These are phyloP conservation scores for Pheosia gnoma DNA, from an alignment of 2,888 invertebrate species.

Conservation along the genomic window DNA sequence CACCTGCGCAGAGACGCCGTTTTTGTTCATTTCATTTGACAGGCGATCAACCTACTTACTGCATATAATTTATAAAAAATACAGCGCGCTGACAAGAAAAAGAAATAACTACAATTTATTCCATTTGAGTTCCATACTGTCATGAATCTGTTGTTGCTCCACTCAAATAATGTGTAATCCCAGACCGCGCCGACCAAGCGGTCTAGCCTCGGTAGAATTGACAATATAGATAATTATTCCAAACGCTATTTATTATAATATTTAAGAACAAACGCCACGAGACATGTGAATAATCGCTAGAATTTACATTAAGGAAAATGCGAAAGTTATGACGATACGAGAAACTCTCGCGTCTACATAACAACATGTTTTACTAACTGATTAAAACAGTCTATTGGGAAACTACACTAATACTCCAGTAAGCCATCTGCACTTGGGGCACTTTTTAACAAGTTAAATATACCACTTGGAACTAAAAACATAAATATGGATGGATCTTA, in stretches of 20 bases:
- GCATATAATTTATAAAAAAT: too few relatives aligned
- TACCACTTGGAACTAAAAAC: too few relatives aligned
- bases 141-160: conserved; percentile 57
- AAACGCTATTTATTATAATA: conserved; percentile 67
- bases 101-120: too few relatives aligned
- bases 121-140: conserved; percentile 12
- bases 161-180: conserved; percentile 53
- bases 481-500: neutral
- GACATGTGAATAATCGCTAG: conserved; percentile 68
- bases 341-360: conserved; percentile 10
- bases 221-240: conserved; percentile 74
- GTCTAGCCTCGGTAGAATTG: conserved; percentile 73
- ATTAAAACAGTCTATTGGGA: too few relatives aligned
- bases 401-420: too few relatives aligned
- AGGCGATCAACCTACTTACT: too few relatives aligned
- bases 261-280: conserved; percentile 57
- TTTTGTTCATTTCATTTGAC: too few relatives aligned
- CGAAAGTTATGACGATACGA: conserved; percentile 19
- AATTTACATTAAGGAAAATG: conserved; percentile 38
- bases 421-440: too few relatives aligned
- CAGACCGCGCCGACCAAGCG: conserved; percentile 45
- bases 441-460: too few relatives aligned
- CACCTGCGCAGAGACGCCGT: too few relatives aligned
- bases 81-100: too few relatives aligned
- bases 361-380: too few relatives aligned